These are phyloP conservation scores for Drosophila prostipennis DNA, from an alignment of 2,888 invertebrate species.

Conservation along the genomic window DNA sequence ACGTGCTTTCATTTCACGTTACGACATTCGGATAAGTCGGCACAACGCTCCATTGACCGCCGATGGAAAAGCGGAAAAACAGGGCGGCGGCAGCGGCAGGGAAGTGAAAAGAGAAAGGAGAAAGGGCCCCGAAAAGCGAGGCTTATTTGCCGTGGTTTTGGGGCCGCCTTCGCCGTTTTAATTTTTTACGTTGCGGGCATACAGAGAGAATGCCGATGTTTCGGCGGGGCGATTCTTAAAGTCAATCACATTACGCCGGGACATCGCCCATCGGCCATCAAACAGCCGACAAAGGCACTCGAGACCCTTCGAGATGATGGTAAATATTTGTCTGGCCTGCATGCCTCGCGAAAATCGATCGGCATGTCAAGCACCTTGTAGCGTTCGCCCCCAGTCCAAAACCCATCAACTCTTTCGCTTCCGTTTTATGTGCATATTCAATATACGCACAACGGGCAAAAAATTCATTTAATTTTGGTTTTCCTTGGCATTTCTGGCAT, in stretches of 20 bases:
- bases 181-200: conserved; percentile 72
- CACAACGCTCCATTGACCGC: conserved; percentile 75
- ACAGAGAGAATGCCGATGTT: conserved; percentile 42
- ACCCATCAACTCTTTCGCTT: conserved; percentile 37
- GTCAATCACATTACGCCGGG: conserved; percentile 53
- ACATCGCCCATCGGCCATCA: conserved; percentile 41
- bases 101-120: not conserved
- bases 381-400: not conserved
- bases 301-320: conserved; percentile 37
- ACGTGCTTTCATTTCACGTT: conserved; percentile 78
- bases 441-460: conserved; percentile 29
- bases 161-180: conserved; percentile 47
- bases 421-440: conserved; percentile 66
- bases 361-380: conserved; percentile 29
- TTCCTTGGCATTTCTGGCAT: conserved; percentile 55
- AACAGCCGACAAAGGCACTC: conserved; percentile 52
- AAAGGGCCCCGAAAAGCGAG: conserved; percentile 6
- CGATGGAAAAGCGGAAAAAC: conserved; percentile 30
- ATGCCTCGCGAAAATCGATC: conserved; percentile 27
- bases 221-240: conserved; percentile 55
- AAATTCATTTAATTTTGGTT: conserved; percentile 43
- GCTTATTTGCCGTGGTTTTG: conserved; percentile 65
- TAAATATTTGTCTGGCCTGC: conserved; percentile 43
- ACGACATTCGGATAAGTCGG: conserved; percentile 70
- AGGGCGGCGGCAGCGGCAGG: not conserved